These are phyloP conservation scores for Irena cyanogastra DNA, from an alignment of 2,113 vertebrate genomes.

Conservation along the genomic window DNA sequence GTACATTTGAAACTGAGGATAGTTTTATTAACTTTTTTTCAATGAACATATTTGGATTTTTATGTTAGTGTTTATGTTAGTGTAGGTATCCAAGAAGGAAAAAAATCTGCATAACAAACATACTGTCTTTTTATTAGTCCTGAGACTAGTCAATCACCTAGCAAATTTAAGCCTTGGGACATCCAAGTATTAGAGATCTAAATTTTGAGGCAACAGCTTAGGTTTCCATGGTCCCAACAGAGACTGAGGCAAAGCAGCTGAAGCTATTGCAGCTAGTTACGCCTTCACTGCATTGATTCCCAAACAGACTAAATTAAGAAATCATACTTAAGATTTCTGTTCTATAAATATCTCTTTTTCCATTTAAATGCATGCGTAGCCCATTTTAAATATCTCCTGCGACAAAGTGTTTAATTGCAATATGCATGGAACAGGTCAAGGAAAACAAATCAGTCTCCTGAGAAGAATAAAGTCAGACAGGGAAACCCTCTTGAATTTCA, in stretches of 20 bases:
- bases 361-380: not conserved
- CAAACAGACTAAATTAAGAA: constrained; percentile 46
- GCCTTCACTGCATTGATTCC: not conserved
- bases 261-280: not conserved
- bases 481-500: not conserved
- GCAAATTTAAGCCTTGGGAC: not conserved
- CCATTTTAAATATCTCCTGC: not conserved
- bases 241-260: not conserved
- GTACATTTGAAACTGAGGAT: not conserved
- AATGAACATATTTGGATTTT: not conserved
- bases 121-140: not conserved
- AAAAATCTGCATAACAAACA: not conserved
- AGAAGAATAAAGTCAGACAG: not conserved
- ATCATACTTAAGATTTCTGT: not conserved
- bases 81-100: not conserved
- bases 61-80: not conserved
- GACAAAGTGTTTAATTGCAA: not conserved
- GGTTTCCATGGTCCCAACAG: not conserved
- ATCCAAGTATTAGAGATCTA: not conserved
- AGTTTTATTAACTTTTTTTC: not conserved
- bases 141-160: not conserved
- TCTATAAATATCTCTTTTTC: constrained; percentile 10
- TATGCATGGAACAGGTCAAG: not conserved
- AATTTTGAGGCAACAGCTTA: not conserved
- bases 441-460: not conserved